These are phyloP conservation scores for Brassicogethes aeneus DNA, from an alignment of 2,888 invertebrate genomes.

Conservation along the genomic window DNA sequence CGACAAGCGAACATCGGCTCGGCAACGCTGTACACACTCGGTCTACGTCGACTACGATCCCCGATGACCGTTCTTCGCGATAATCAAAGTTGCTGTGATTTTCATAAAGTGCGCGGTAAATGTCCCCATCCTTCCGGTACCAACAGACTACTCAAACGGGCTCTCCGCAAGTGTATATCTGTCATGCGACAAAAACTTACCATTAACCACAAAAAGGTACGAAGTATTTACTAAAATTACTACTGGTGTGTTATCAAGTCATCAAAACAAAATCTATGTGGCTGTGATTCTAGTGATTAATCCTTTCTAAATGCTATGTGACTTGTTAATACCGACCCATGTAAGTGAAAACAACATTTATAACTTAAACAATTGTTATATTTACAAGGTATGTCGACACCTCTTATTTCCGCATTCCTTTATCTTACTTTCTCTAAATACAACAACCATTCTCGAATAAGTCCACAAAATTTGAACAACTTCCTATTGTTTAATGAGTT, in stretches of 20 bases:
- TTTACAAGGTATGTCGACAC: no score
- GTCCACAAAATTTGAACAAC: no score
- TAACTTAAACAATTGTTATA: no score
- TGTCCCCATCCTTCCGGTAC: slow-evolving; percentile 9
- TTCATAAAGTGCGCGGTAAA: slow-evolving; percentile 6
- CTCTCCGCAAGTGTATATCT: slow-evolving; percentile 36
- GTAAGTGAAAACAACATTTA: no score
- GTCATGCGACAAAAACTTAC: slow-evolving; percentile 39
- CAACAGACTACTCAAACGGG: slow-evolving; percentile 31
- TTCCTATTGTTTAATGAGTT: no score
- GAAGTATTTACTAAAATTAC: no score
- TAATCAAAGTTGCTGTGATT: slow-evolving; percentile 11
- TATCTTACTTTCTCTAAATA: no score
- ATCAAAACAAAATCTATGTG: background rate
- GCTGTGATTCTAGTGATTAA: background rate
- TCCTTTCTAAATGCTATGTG: background rate
- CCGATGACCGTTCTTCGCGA: slow-evolving; percentile 28
- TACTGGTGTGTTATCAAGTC: background rate
- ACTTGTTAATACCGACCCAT: background rate
- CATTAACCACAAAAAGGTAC: slow-evolving; percentile 39
- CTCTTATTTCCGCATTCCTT: no score
- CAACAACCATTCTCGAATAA: no score
- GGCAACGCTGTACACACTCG: background rate
- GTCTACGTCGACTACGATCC: background rate
- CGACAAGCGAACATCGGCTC: background rate